These are phyloP conservation scores for Gnathonemus longibarbis DNA, from an alignment of 2,113 vertebrate genomes.

Conservation along the genomic window DNA sequence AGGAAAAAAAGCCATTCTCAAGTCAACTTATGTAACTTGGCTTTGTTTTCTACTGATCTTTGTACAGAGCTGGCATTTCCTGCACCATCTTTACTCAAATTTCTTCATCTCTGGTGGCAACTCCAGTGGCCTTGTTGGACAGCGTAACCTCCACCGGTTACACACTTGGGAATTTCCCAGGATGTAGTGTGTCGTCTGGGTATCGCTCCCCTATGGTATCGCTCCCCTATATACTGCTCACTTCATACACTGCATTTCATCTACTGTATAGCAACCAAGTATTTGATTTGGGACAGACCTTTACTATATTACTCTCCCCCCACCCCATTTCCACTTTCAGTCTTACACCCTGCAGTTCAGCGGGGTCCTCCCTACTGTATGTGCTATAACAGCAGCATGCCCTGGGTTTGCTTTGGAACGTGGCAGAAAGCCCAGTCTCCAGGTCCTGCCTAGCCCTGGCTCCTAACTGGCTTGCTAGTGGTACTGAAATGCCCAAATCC, in stretches of 20 bases:
- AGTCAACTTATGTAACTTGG: neutral
- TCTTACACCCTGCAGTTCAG: neutral
- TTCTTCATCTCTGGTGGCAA: neutral
- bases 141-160: neutral
- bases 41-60: neutral
- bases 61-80: neutral
- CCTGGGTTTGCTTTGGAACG: neutral
- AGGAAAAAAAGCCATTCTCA: neutral
- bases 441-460: neutral
- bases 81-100: neutral
- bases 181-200: neutral
- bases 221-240: neutral
- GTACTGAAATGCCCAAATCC: neutral
- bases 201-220: neutral
- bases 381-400: neutral
- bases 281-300: neutral
- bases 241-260: neutral
- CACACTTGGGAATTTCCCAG: neutral
- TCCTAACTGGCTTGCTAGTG: neutral
- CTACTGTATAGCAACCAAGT: neutral
- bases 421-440: neutral
- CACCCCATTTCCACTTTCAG: neutral
- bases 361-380: neutral
- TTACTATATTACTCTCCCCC: neutral
- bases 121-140: neutral